phyloP scores from a whole-genome alignment of 2,888 invertebrate genomes.

The Anthoptus insignis region DNA sequence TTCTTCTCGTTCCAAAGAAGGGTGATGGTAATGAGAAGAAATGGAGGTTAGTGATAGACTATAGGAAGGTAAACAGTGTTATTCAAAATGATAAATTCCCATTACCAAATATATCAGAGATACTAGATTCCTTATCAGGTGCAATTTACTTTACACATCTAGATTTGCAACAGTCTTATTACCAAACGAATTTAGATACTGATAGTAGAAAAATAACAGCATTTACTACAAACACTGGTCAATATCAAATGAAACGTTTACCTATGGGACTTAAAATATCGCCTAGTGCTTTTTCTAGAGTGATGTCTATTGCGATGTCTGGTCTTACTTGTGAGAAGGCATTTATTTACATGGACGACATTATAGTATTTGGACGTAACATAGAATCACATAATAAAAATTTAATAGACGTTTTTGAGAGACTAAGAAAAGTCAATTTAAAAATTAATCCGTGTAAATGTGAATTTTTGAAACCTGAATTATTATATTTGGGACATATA shows the following conservation, averaged over 20 bases:
- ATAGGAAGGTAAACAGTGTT: conserved; percentile 30
- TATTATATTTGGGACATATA: conserved; percentile 39
- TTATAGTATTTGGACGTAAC: conserved; percentile 34
- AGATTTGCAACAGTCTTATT: conserved; percentile 25
- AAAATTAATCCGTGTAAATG: conserved; percentile 40
- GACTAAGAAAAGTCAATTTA: conserved; percentile 35
- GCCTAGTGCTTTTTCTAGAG: conserved; percentile 13
- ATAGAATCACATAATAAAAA: conserved; percentile 39
- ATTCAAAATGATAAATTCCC: conserved; percentile 39
- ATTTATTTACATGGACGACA: conserved; percentile 31
- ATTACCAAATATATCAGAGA: conserved; percentile 30
- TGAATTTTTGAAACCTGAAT: conserved; percentile 37
- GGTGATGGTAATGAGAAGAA: conserved; percentile 16
- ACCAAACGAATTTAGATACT: conserved; percentile 15
- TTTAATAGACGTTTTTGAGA: conserved; percentile 37
- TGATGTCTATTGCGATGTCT: conserved; percentile 29
- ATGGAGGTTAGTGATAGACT: conserved; percentile 31
- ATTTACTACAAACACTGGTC: conserved; percentile 20
- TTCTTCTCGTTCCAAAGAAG: conserved; percentile 38
- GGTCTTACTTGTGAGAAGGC: conserved; percentile 24
- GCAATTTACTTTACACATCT: conserved; percentile 29
- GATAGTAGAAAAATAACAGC: conserved; percentile 18
- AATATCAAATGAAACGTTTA: conserved; percentile 24
- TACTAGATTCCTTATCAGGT: conserved; percentile 38
- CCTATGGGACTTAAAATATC: conserved; percentile 30